phyloP scores from a whole-genome alignment of 2,113 vertebrate genomes.

The Bombycilla garrulus region DNA sequence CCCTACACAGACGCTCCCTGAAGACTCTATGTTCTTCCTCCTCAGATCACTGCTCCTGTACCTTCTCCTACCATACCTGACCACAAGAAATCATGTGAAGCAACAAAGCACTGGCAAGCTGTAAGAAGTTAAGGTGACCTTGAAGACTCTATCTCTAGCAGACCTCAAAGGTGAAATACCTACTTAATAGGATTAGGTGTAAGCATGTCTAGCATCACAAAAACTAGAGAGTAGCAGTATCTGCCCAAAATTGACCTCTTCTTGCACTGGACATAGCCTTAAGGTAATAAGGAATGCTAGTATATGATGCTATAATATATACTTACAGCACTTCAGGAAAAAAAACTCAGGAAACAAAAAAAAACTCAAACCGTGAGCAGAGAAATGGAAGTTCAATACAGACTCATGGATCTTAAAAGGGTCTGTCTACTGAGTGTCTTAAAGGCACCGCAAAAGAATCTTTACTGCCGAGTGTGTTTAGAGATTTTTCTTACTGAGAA shows the following conservation, averaged over 20 bases:
- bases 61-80: not conserved
- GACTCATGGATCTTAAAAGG: not conserved
- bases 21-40: not conserved
- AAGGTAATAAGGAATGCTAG: not conserved
- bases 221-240: not conserved
- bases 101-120: not conserved
- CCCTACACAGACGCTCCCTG: not conserved
- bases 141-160: not conserved
- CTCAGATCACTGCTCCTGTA: not conserved
- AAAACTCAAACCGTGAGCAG: not conserved
- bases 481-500: not conserved
- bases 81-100: fast-evolving
- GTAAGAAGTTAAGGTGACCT: not conserved
- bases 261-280: not conserved
- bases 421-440: not conserved
- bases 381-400: not conserved
- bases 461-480: not conserved
- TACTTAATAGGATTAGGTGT: not conserved
- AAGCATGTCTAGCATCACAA: not conserved
- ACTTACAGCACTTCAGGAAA: not conserved
- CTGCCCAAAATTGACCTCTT: not conserved
- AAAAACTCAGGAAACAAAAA: not conserved
- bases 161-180: not conserved
- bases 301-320: not conserved
- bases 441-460: not conserved